These are phyloP conservation scores for Trichoplax adhaerens DNA, from an alignment of 37 sponge, comb jelly and placozoan species.

Conservation along the genomic window DNA sequence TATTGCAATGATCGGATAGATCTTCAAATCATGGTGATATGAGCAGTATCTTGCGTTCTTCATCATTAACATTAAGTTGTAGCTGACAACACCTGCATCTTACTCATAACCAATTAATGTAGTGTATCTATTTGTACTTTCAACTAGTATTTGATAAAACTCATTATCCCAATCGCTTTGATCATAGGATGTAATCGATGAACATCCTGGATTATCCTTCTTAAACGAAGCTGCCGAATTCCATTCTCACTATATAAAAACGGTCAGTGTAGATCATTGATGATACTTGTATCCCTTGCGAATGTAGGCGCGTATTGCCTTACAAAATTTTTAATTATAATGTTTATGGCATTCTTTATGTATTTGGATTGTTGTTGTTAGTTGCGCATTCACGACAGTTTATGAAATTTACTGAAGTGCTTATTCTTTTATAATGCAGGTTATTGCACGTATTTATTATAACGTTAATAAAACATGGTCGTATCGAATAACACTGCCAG, in stretches of 20 bases:
- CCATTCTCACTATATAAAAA: constrained; percentile 27
- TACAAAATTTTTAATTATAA: not conserved
- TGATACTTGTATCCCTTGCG: not conserved
- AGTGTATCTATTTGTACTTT: not conserved
- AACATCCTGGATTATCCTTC: constrained; percentile 90
- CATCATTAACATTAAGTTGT: too few species aligned
- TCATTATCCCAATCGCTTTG: not conserved
- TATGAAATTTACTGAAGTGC: not conserved
- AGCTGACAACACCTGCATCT: too few species aligned
- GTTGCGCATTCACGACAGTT: not conserved
- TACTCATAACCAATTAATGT: too few species aligned
- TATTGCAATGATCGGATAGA: too few species aligned
- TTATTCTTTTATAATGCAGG: not conserved
- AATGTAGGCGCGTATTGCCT: not conserved
- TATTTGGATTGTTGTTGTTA: not conserved
- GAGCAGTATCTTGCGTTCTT: too few species aligned
- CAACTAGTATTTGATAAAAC: not conserved
- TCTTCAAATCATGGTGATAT: too few species aligned
- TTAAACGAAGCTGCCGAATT: constrained; percentile 79
- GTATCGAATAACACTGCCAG: constrained; percentile 41
- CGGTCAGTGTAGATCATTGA: not conserved
- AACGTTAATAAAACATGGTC: constrained; percentile 58
- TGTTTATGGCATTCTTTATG: not conserved
- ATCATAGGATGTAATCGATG: constrained; percentile 72
- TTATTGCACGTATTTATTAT: constrained; percentile 4